Evolutionary conservation across 2,797 vertebrate species (phyloP), one percentile per base, ranked within the genome.

Genomic region (Sebastes vulpes): DNA sequence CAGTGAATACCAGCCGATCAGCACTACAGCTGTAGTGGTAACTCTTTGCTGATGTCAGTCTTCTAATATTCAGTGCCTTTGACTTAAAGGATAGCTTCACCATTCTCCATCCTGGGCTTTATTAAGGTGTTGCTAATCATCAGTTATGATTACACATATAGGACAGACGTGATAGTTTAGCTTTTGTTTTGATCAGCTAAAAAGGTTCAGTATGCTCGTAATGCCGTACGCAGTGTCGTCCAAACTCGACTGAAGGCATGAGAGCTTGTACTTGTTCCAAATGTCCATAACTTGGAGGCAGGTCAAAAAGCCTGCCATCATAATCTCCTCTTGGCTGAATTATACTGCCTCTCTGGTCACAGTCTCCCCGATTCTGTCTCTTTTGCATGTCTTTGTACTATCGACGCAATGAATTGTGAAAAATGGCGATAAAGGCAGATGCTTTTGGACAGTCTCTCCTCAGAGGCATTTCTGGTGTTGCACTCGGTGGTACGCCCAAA

Each of bases 1-100:
- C 59, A 66, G 58, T 68, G 31, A 81, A 69, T 57, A 70, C 16
- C 35, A 83, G 68, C 58, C 68, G 77, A 32, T 68, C 52, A 61
- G 64, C 20, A 38, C 38, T 10, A 5, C 12, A 16, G 18, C 23
- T 31, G 5, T 23, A 14, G 9, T 32, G 14, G 38, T 16, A 58
- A 56, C n/a, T 60, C 6, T 58, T 61, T 46, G 29, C 28, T 72
- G 56, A 35, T 57, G 56, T 26, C 3, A 70, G 28, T 59, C 58
- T 67, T 73, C 38, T 59, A 16, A 28, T 69, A n/a, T 63, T 81
- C 38, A 35, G 3, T 65, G 56, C 46, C 38, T 57, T 35, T 77
- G 8, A n/a, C 32, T 25, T 23, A 6, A 58, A 65, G 12, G 35
- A 53, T 12, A 52, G 14, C 9, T 20, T 57, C 31, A 71, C 14